A percentile compares a stretch with the other conserved stretches of the same genome.
Conservation (phyloP, 2,888 invertebrate species). For the Catocala sponsa region DNA sequence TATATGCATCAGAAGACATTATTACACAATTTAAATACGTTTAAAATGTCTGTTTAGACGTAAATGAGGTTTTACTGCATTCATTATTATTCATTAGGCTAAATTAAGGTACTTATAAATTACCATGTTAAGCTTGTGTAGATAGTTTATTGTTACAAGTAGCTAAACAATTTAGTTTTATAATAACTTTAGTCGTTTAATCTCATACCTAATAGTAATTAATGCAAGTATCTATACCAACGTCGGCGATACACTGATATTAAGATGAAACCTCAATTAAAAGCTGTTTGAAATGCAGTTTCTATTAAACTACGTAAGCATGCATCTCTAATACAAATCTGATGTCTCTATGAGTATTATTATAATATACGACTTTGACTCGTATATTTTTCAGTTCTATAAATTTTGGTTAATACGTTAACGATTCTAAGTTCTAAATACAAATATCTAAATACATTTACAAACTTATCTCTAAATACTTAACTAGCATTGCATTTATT, state of each 20-base stretch:
- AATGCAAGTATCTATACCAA: background rate
- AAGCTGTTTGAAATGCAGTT: too few species aligned
- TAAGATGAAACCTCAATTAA: too few species aligned
- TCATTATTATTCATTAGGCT: background rate
- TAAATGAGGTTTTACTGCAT: slow-evolving; percentile 18
- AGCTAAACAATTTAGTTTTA: too few species aligned
- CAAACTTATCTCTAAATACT: slow-evolving; percentile 25
- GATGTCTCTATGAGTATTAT: background rate
- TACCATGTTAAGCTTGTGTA: background rate
- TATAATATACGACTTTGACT: background rate
- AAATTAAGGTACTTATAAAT: background rate
- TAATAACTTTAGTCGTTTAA: background rate
- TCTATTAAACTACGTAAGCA: too few species aligned
- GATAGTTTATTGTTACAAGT: background rate
- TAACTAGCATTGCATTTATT: slow-evolving; percentile 40
- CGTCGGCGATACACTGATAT: too few species aligned
- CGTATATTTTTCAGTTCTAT: background rate
- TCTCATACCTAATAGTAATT: background rate
- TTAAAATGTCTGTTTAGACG: slow-evolving; percentile 16
- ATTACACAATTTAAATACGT: slow-evolving; percentile 17
- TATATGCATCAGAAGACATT: slow-evolving; percentile 27
- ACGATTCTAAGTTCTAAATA: background rate
- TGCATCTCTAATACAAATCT: too few species aligned
- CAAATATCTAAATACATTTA: slow-evolving; percentile 23
- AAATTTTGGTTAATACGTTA: background rate